A percentile compares a stretch with the other conserved stretches of the same genome.
Evolutionary conservation across 1,140 invertebrate species (phyloP).

Genomic region (Diachasmimorpha longicaudata): DNA sequence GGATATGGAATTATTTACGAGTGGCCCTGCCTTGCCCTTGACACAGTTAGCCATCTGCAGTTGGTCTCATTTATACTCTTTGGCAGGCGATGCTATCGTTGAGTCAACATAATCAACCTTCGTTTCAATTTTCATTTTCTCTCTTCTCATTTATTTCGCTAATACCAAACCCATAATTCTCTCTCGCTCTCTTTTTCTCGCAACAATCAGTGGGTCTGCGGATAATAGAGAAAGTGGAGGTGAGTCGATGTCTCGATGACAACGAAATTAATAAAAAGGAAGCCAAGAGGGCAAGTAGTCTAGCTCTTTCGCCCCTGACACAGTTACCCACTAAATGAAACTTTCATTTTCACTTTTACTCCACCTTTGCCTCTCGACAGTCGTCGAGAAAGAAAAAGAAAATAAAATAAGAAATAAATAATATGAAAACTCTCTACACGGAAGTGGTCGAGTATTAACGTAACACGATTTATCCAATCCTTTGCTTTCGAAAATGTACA

Average conservation of each 20-base stretch:
- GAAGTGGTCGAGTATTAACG: neutral
- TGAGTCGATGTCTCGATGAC: neutral
- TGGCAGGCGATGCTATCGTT: constrained; percentile 5
- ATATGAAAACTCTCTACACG: constrained; percentile 7
- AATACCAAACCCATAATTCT: neutral
- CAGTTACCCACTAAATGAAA: constrained; percentile 45
- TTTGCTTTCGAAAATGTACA: neutral
- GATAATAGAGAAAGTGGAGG: neutral
- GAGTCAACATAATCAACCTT: constrained; percentile 23
- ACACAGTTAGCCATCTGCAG: constrained; percentile 32
- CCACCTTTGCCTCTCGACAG: constrained; percentile 26
- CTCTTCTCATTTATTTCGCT: neutral
- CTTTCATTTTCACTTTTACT: constrained; percentile 55
- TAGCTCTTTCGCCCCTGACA: constrained; percentile 43
- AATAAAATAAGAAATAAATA: neutral
- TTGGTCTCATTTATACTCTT: constrained; percentile 14
- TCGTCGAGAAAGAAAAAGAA: constrained; percentile 1
- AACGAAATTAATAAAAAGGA: constrained; percentile 19
- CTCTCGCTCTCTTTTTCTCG: neutral
- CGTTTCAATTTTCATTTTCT: neutral
- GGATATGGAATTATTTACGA: neutral
- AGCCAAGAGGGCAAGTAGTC: constrained; percentile 5
- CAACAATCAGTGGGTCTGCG: neutral
- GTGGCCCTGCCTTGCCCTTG: constrained; percentile 25
- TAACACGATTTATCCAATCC: neutral